phyloP scores from a whole-genome alignment of 1,140 invertebrate genomes.

The Drosophila asahinai region DNA sequence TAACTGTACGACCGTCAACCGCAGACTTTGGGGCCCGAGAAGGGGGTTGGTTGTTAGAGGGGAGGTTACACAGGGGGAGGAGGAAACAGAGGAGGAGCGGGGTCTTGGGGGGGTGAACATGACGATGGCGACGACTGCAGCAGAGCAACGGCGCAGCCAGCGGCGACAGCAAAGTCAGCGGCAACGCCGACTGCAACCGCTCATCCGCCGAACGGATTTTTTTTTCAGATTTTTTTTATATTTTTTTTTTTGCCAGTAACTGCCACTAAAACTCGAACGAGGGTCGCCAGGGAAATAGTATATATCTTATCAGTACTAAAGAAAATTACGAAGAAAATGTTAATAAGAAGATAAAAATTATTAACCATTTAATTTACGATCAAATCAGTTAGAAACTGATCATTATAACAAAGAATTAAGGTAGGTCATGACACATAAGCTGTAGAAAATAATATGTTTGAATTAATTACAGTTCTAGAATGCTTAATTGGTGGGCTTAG shows the following conservation, averaged over 20 bases:
- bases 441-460: background rate
- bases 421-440: constrained; percentile 13
- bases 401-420: background rate
- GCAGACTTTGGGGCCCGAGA: constrained; percentile 66
- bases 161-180: constrained; percentile 16
- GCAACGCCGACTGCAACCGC: constrained; percentile 43
- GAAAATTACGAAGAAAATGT: background rate
- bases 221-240: background rate
- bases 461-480: constrained; percentile 8
- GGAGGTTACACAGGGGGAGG: constrained; percentile 20
- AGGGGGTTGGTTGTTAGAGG: constrained; percentile 40
- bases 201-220: constrained; percentile 65
- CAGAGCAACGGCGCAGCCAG: constrained; percentile 25
- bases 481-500: background rate
- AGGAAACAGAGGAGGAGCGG: too few species aligned
- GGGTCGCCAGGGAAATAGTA: constrained; percentile 14
- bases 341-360: too few species aligned
- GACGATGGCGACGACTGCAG: constrained; percentile 18
- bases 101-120: background rate
- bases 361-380: background rate
- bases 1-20: constrained; percentile 83
- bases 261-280: constrained; percentile 34
- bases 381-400: background rate
- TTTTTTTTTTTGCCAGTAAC: constrained; percentile 27
- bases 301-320: constrained; percentile 10